Evolutionary conservation across 2,797 vertebrate genomes (phyloP), one percentile per base, ranked within the genome.

Genomic region (Limosa lapponica): DNA sequence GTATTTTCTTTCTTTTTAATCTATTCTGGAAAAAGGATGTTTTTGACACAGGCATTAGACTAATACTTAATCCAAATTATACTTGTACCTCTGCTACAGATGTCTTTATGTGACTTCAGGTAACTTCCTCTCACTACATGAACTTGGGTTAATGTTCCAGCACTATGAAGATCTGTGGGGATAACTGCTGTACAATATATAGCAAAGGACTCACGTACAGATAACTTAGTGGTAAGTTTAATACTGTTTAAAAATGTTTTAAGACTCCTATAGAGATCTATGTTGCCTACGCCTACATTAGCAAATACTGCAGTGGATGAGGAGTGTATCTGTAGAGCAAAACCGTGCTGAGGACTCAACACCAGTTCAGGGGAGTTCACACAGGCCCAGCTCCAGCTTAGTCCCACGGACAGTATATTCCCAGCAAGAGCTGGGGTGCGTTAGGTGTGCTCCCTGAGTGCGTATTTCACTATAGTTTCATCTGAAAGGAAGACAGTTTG

Each of bases 1-100:
- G 28, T 23, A 80, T 65, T 64, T 89, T 82, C 34, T 87, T 83
- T 85, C 23, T 75, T 94, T 67, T 48, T 51, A 66, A 79, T 74
- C n/a, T 80, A 0, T 55, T 86, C 28, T 78, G 39, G 12, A 49
- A 72, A 74, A 28, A 55, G 7, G 2, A 37, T 8, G 19, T 4
- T 14, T 87, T 79, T 80, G 57, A 75, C 51, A 65, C 8, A 86
- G 46, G 37, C 34, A 52, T 18, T 92, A 74, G 48, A 67, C 23
- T 48, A 64, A 74, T 41, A 89, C 44, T 54, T 55, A 43, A 67
- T 46, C 25, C 37, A 64, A 61, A 87, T n/a, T 74, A 23, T 37
- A 55, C 57, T 69, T 64, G 59, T 54, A 72, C 30, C 16, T 65
- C 14, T 58, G 57, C 58, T 34, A 22, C 3, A 0, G 5, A 23